Percentiles rank a stretch among this genome's conserved stretches.
Evolutionary conservation across 2,113 vertebrate species (phyloP).

Genomic region (Nibea albiflora): DNA sequence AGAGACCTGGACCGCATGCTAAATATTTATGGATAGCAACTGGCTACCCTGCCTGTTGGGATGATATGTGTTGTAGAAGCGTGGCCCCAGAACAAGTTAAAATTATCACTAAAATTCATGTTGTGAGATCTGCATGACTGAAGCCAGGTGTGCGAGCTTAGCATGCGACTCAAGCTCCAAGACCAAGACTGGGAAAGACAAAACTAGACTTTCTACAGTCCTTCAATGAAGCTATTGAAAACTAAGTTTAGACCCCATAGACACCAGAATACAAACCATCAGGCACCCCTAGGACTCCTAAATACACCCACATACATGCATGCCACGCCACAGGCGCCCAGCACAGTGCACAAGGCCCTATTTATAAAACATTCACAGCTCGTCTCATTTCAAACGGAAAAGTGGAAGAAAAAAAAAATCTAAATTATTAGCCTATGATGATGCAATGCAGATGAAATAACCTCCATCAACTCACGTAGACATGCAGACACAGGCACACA

Average conservation of each 20-base stretch:
- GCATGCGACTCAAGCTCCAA: too few species aligned
- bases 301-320: conserved; percentile 14
- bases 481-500: conserved; percentile 33
- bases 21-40: too few species aligned
- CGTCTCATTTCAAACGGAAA: conserved; percentile 78
- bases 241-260: conserved; percentile 14
- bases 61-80: too few species aligned
- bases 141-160: too few species aligned
- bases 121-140: too few species aligned
- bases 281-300: conserved; percentile 1
- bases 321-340: conserved; percentile 35
- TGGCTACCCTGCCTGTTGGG: too few species aligned
- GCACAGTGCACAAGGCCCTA: conserved; percentile 43
- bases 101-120: too few species aligned
- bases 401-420: conserved; percentile 60
- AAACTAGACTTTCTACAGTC: not conserved
- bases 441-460: conserved; percentile 84
- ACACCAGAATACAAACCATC: conserved; percentile 24
- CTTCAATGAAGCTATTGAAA: conserved; percentile 9
- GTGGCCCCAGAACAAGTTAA: too few species aligned
- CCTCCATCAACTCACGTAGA: conserved; percentile 61
- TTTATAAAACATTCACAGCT: conserved; percentile 73
- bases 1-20: too few species aligned
- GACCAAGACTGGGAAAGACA: too few species aligned
- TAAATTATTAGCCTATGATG: conserved; percentile 78